Conservation (phyloP, 1,140 invertebrate genomes). For the Onthophagus taurus region DNA sequence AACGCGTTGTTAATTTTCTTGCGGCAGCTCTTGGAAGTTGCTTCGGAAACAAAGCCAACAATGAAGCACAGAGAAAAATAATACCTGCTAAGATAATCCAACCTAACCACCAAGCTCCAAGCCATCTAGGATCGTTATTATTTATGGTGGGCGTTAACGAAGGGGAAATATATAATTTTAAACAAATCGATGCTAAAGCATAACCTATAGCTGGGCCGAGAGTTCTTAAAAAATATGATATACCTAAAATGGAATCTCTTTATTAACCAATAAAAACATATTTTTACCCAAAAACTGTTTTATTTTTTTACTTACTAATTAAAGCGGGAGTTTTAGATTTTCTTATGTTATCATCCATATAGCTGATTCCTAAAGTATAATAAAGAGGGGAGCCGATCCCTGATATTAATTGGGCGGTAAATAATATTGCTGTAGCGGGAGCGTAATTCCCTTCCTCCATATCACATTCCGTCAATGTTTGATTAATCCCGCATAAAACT, state of each 20-base stretch:
- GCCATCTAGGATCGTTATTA: constrained; percentile 60
- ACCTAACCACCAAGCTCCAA: constrained; percentile 73
- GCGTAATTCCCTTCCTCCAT: constrained; percentile 48
- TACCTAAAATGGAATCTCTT: constrained; percentile 38
- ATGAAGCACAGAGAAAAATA: constrained; percentile 49
- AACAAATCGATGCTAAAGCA: constrained; percentile 54
- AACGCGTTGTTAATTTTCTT: constrained; percentile 36
- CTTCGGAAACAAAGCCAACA: constrained; percentile 57
- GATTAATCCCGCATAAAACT: constrained; percentile 32
- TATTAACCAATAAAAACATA: neutral
- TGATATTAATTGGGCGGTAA: constrained; percentile 55
- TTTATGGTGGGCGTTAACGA: constrained; percentile 56
- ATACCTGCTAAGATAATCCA: constrained; percentile 60
- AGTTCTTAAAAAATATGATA: constrained; percentile 60
- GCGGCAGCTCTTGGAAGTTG: constrained; percentile 51
- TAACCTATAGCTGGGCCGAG: constrained; percentile 64
- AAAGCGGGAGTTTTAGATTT: constrained; percentile 58
- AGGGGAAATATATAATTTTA: constrained; percentile 61
- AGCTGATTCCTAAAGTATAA: constrained; percentile 58
- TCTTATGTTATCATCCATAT: constrained; percentile 62
- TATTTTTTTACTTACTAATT: constrained; percentile 51
- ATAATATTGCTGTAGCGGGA: constrained; percentile 49
- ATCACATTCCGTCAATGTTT: constrained; percentile 40
- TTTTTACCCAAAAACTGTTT: no score
- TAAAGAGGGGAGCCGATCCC: constrained; percentile 56